A percentile compares a stretch with the other conserved stretches of the same genome.
These are phyloP conservation scores for Danio tinwini DNA, from an alignment of 2,797 vertebrate genomes.

Conservation along the genomic window DNA sequence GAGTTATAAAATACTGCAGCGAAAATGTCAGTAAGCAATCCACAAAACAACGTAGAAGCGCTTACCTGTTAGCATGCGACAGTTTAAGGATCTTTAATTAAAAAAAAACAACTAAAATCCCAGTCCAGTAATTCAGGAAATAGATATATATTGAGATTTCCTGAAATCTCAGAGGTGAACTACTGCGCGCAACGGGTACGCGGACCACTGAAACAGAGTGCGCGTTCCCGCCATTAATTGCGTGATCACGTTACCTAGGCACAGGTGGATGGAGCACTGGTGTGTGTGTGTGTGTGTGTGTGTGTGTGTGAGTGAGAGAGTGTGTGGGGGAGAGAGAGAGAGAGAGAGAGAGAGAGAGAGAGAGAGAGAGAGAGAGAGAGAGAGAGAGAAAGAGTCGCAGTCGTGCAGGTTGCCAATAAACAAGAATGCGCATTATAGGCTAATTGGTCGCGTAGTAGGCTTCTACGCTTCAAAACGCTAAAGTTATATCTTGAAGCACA, in stretches of 20 bases:
- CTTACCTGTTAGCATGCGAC: not conserved
- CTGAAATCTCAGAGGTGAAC: not conserved
- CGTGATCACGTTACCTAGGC: constrained; percentile 23
- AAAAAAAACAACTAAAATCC: not conserved
- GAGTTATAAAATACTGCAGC: not conserved
- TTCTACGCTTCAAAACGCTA: not conserved
- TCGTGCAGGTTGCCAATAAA: not conserved
- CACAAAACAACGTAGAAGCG: too few species aligned
- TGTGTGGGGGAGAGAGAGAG: constrained; percentile 7
- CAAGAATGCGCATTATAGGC: not conserved
- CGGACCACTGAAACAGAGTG: not conserved
- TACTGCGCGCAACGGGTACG: not conserved
- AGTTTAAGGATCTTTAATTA: not conserved
- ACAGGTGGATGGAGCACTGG: constrained; percentile 29
- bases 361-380: constrained; percentile 17
- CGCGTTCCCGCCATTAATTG: constrained; percentile 28
- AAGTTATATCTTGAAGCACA: not conserved
- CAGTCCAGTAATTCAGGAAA: not conserved
- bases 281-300: too few species aligned
- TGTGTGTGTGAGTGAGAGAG: not conserved
- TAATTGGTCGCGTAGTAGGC: not conserved
- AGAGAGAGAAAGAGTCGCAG: not conserved
- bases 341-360: constrained; percentile 13
- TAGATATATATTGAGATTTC: not conserved
- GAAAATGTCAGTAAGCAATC: constrained; percentile 15